Conservation (phyloP, 2,888 invertebrate species). For the Charanyca ferruginea region DNA sequence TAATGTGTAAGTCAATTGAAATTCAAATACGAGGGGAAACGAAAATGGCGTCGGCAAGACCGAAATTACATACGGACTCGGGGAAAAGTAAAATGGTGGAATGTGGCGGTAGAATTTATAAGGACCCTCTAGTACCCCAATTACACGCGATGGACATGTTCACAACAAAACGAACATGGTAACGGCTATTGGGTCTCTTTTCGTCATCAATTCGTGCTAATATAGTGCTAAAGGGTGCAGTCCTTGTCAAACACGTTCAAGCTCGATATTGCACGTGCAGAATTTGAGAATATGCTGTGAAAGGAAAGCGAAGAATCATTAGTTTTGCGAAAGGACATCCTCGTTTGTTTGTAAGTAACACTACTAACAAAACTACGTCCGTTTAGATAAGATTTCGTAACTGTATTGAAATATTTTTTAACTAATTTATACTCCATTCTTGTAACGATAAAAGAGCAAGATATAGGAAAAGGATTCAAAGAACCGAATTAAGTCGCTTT, state of each 20-base stretch:
- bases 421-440: too few species aligned
- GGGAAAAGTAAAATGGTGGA: conserved; percentile 49
- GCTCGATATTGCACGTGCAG: neutral
- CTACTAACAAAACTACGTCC: neutral
- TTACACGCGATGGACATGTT: conserved; percentile 58
- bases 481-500: too few species aligned
- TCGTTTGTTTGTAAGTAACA: too few species aligned
- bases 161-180: conserved; percentile 45
- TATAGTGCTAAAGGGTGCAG: neutral
- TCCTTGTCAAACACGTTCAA: conserved; percentile 16
- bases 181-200: conserved; percentile 41
- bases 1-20: conserved; percentile 64
- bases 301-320: neutral
- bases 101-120: conserved; percentile 56
- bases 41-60: conserved; percentile 53
- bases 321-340: neutral
- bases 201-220: conserved; percentile 35
- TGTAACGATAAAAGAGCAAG: too few species aligned
- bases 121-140: conserved; percentile 51
- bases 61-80: conserved; percentile 59
- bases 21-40: conserved; percentile 62
- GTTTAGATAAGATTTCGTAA: neutral
- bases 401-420: too few species aligned
- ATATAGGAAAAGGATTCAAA: too few species aligned
- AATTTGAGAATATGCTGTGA: conserved; percentile 8